Evolutionary conservation across 2,113 vertebrate species (phyloP).

Genomic region (Apistogramma diplotaenia): DNA sequence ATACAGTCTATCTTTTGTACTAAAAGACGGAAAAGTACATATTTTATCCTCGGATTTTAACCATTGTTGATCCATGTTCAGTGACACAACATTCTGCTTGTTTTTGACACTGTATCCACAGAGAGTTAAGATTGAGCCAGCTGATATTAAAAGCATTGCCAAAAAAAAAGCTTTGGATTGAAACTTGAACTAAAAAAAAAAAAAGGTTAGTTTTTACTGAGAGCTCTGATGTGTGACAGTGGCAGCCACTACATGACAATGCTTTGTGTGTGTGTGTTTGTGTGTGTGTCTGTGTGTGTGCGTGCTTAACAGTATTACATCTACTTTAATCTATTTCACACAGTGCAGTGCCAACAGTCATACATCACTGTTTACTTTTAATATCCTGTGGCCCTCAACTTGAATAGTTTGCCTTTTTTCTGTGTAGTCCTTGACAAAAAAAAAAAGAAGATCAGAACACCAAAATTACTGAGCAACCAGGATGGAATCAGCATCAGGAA

Average conservation of each 20-base stretch:
- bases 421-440: not conserved
- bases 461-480: conserved; percentile 37
- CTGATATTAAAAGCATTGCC: conserved; percentile 71
- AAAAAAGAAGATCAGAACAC: conserved; percentile 23
- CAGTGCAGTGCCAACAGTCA: conserved; percentile 43
- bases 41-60: conserved; percentile 61
- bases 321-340: conserved; percentile 15
- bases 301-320: conserved; percentile 4
- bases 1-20: conserved; percentile 72
- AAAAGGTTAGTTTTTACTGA: conserved; percentile 56
- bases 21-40: conserved; percentile 67
- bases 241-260: conserved; percentile 33
- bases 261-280: not conserved
- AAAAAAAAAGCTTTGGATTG: conserved; percentile 77
- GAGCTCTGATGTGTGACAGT: conserved; percentile 18
- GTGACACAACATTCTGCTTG: conserved; percentile 56
- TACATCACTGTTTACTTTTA: conserved; percentile 25
- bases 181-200: conserved; percentile 74
- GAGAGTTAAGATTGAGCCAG: conserved; percentile 51
- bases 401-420: conserved; percentile 15
- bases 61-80: conserved; percentile 55
- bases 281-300: not conserved
- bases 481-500: conserved; percentile 16
- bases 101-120: conserved; percentile 48
- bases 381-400: conserved; percentile 19